Evolutionary conservation across 2,888 invertebrate species (phyloP), one percentile per base, ranked within the genome.

Genomic region (Drosophila flavopinicola): DNA sequence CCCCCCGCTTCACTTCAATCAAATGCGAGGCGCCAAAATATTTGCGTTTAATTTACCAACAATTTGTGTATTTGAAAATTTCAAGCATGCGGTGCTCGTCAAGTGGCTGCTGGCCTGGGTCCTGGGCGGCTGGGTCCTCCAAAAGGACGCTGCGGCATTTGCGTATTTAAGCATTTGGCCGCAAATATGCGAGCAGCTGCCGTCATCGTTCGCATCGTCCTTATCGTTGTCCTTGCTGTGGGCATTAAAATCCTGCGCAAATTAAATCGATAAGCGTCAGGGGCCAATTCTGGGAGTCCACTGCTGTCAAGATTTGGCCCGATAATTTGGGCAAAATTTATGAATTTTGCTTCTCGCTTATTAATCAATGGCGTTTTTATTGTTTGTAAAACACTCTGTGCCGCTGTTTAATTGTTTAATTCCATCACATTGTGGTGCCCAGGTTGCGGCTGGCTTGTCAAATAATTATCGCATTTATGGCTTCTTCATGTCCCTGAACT

Each of bases 21-120:
- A 44, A 30, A 44, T 20, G 30, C 10, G 29, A 30, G 53, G 38
- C 44, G 44, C 44, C 20, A 27, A 30, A 30, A 41, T 32, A 32
- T 25, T 49, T 49, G 25, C 49, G 35, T 49, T 49, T 49, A 35
- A 49, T 49, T 49, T 38, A 38, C 49, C 49, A 25, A 38, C 49
- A 35, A 49, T 27, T 49, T 47, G 33, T 33, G 47, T 47, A 33
- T 47, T 47, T 47, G 47, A 47, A 47, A 47, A 33, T 47, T 47
- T 47, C 23, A 47, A 47, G 24, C 47, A 47, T 24, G 47, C 47
- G 47, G 47, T 33, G 47, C 45, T 9, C 10, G 32, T 32, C 32
- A 47, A 47, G 45, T 47, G 45, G 23, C 30, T 15, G 20, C 20
- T 20, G 20, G 20, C 2, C 20, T n/a, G n/a, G 20, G 20, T 20